Base-by-base conservation (phyloP, 2,797 vertebrate genomes). In the Takifugu ocellatus region DNA sequence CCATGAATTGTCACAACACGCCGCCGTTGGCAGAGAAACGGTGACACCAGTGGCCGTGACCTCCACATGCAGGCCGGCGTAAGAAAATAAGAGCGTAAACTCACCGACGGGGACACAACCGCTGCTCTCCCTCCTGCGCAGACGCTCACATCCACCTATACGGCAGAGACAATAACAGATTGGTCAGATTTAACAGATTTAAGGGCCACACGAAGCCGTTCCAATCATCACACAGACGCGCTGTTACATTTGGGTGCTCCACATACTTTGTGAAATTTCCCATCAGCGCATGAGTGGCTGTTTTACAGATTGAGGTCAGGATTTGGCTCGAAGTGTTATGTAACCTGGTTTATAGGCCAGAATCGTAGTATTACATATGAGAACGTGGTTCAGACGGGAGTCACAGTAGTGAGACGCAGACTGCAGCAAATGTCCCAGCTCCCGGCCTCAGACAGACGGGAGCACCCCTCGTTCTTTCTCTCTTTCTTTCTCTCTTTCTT, bases 41-140 rank as follows among this genome's bases (percentile, higher is more conserved):
- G 36, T 39, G 51, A 63, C 54, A 61, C 59, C 63, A 55, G 54
- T 56, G 64, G 68, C 74, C 68, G 79, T 87, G 84, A 87, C 79
- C 81, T 87, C 82, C 87, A 85, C 78, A 88, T 89, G 82, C 85
- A 90, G 88, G 83, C 68, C 69, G 67, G 36, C 49, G 58, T 56
- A 46, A 64, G 77, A 79, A 79, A 89, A 75, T 87, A 56, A 59
- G 21, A 55, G 51, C 39, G 70, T 43, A 72, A 68, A 78, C 88
- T 64, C 88, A n/a, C 88, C 74, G 0, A 8, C 25, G 39, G 25
- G 31, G 60, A 44, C 3, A 24, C 16, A 48, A 39, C 27, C 27
- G 54, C 46, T 36, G 31, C 42, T 63, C 52, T 70, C 49, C 58
- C 57, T 76, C 61, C 58, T 14, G 21, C 11, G 0, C 56, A 26